phyloP scores from a whole-genome alignment of 1,140 invertebrate species.

The Ceratina japonica region DNA sequence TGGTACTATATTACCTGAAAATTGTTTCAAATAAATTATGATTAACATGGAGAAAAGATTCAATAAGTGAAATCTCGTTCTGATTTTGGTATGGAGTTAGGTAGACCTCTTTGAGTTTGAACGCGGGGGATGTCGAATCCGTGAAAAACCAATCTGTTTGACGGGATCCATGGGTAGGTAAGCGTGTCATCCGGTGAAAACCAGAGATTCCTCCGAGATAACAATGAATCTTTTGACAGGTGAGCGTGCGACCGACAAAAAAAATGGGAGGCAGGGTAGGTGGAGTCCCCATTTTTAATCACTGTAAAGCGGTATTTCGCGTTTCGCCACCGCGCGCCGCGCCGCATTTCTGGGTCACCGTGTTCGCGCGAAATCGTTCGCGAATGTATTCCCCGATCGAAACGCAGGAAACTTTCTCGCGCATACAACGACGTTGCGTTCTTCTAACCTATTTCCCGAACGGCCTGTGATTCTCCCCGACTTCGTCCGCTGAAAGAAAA shows the following conservation, averaged over 20 bases:
- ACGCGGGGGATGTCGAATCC: background rate
- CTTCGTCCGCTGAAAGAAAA: background rate
- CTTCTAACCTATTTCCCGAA: slow-evolving; percentile 18
- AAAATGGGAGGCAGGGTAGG: background rate
- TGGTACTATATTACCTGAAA: too few species aligned
- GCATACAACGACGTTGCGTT: background rate
- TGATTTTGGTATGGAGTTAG: too few species aligned
- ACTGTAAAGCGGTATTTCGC: background rate
- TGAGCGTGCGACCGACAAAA: background rate
- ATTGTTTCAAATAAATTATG: too few species aligned
- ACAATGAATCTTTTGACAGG: background rate
- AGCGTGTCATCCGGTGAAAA: background rate
- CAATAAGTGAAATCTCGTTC: too few species aligned
- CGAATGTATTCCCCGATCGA: slow-evolving; percentile 5
- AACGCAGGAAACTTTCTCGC: background rate
- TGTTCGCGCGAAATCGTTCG: background rate
- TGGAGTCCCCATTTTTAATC: background rate
- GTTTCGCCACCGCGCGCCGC: background rate
- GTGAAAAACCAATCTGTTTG: background rate
- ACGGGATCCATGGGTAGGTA: background rate
- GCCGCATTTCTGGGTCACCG: background rate
- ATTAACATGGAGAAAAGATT: too few species aligned
- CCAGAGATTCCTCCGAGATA: slow-evolving; percentile 2
- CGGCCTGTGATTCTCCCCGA: background rate
- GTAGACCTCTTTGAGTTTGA: background rate